Evolutionary conservation across 1,140 invertebrate genomes (phyloP), one percentile per base, ranked within the genome.

Genomic region (Aphelinus atriplicis): DNA sequence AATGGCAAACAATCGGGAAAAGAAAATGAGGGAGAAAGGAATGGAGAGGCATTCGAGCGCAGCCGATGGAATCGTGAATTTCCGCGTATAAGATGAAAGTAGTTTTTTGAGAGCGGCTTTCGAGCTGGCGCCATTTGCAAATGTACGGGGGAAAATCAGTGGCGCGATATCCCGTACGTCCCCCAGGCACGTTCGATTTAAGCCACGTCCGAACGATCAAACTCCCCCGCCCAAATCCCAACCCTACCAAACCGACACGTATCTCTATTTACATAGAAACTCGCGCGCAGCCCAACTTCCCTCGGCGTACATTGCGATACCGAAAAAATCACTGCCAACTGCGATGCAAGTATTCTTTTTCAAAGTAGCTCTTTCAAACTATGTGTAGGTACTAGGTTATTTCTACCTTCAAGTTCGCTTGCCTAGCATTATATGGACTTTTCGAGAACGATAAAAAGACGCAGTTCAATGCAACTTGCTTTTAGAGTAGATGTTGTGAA

Each of bases 181-280:
- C 48, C 50, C 1, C 63, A 65, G 48, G 63, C 63, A 65, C 63
- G 63, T 65, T 51, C 63, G 63, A 65, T 65, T 65, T 51, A 65
- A 65, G 63, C n/a, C 63, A 65, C 63, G 63, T 65, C 60, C 60
- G 53, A 71, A 61, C 58, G 68, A 71, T 71, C 53, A 47, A 71
- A 50, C 60, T 71, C 26, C 45, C 56, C 47, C 45, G 60, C n/a
- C 10, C 57, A 42, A 26, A 48, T 56, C 42, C 60, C 56, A 42
- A 5, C 26, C 26, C 26, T 26, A 26, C 26, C 26, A 26, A 26
- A 26, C 26, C 45, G 53, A 7, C 48, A 10, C 10, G 47, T 61
- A 42, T 60, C n/a, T 42, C 3, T n/a, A 65, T 65, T 65, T 65
- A 65, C 63, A 65, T 65, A 53, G 63, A 65, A 65, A 65, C 63